Percentiles rank a stretch among this genome's conserved stretches.
Evolutionary conservation across 1,140 invertebrate species (phyloP).

Genomic region (Apis cerana): DNA sequence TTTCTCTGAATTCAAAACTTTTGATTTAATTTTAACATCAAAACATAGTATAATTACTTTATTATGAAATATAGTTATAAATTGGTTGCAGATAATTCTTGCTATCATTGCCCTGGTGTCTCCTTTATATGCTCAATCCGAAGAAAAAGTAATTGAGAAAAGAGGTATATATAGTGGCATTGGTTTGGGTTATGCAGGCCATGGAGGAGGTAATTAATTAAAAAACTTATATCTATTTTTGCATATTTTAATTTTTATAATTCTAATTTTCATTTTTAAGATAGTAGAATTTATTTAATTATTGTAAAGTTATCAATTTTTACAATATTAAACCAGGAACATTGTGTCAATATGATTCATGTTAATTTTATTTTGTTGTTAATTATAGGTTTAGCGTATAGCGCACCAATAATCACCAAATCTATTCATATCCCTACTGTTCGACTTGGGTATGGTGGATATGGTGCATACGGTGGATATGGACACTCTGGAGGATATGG

Average conservation of each 20-base stretch:
- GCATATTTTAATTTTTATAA: not conserved
- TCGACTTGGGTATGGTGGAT: not conserved
- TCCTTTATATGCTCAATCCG: constrained; percentile 69
- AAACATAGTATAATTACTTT: not conserved
- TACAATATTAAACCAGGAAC: not conserved
- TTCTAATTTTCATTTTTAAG: too few species aligned
- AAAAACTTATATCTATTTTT: not conserved
- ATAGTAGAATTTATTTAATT: not conserved
- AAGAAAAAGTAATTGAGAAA: constrained; percentile 73
- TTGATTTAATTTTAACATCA: not conserved
- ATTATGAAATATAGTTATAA: not conserved
- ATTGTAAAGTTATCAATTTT: not conserved
- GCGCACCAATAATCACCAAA: not conserved
- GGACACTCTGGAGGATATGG: constrained; percentile 25
- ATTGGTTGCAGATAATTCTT: constrained; percentile 63
- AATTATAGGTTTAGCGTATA: constrained; percentile 31
- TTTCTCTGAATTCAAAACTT: too few species aligned
- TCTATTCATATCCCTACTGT: not conserved
- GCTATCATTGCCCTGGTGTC: constrained; percentile 69
- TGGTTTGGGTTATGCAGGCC: constrained; percentile 52
- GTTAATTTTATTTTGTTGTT: not conserved
- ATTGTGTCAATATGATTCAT: not conserved
- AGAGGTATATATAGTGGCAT: constrained; percentile 65
- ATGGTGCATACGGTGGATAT: constrained; percentile 46
- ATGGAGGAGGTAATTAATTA: constrained; percentile 12